phyloP scores from a whole-genome alignment of 1,140 invertebrate genomes.

The Drosophila quadrilineata region DNA sequence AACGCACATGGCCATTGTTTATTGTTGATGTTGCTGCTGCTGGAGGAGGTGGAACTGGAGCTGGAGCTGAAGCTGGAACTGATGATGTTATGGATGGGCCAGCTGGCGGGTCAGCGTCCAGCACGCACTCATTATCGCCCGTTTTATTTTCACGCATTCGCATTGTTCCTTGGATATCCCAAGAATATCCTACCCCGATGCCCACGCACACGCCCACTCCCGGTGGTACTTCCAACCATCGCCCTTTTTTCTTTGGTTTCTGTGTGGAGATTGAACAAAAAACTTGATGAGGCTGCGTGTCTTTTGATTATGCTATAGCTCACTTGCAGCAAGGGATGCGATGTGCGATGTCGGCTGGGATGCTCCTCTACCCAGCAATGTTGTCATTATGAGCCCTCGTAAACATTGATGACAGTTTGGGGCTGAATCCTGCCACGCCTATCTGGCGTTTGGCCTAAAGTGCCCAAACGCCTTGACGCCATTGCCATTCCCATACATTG shows the following conservation, averaged over 20 bases:
- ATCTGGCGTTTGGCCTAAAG: neutral
- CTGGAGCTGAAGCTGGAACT: too few relatives aligned
- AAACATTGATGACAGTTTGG: slow-evolving; percentile 76
- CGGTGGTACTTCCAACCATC: neutral
- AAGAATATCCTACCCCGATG: neutral
- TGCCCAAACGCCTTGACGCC: slow-evolving; percentile 1
- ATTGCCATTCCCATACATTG: slow-evolving; percentile 27
- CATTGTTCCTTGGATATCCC: slow-evolving; percentile 26
- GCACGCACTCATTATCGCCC: slow-evolving; percentile 66
- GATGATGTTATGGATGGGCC: slow-evolving; percentile 27
- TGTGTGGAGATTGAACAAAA: slow-evolving; percentile 25
- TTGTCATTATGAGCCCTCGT: slow-evolving; percentile 68
- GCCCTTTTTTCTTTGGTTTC: neutral
- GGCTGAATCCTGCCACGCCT: slow-evolving; percentile 24
- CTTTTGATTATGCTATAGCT: slow-evolving; percentile 67
- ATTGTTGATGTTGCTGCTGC: slow-evolving; percentile 15
- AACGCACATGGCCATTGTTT: slow-evolving; percentile 42
- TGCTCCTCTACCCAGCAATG: slow-evolving; percentile 24
- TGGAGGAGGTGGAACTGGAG: too few relatives aligned
- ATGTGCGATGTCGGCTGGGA: too few relatives aligned
- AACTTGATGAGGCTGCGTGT: slow-evolving; percentile 70
- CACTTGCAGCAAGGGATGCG: slow-evolving; percentile 42
- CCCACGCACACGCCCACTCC: neutral
- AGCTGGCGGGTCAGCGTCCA: slow-evolving; percentile 46
- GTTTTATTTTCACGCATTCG: slow-evolving; percentile 67